These are phyloP conservation scores for Litoditis marina DNA, from an alignment of 2,888 invertebrate species.

Conservation along the genomic window DNA sequence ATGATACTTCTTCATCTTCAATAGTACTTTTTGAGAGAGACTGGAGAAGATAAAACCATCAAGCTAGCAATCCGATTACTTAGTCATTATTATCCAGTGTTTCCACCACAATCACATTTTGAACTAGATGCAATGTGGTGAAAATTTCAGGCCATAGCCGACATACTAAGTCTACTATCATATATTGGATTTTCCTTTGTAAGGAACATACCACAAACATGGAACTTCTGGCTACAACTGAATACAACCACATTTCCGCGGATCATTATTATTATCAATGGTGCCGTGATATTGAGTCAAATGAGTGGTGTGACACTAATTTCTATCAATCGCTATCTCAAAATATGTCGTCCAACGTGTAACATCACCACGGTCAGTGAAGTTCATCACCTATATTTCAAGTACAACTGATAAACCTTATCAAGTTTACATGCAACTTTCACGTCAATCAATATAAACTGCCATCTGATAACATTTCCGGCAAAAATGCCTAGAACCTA, in stretches of 20 bases:
- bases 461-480: too few relatives aligned
- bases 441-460: too few relatives aligned
- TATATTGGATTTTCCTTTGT: conserved; percentile 13
- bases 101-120: too few relatives aligned
- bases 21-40: too few relatives aligned
- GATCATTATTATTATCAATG: conserved; percentile 16
- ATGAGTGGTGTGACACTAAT: conserved; percentile 15
- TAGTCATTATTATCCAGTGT: too few relatives aligned
- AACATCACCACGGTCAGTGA: conserved; percentile 12
- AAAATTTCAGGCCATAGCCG: conserved; percentile 15
- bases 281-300: conserved; percentile 18
- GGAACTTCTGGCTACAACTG: conserved; percentile 18
- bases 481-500: too few relatives aligned
- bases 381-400: background rate
- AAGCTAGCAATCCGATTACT: too few relatives aligned
- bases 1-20: too few relatives aligned
- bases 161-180: conserved; percentile 10
- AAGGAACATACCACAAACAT: conserved; percentile 14
- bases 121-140: too few relatives aligned
- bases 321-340: conserved; percentile 15
- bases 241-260: conserved; percentile 13
- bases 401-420: too few relatives aligned
- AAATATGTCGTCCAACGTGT: conserved; percentile 12
- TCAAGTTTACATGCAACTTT: too few relatives aligned
- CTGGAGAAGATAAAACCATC: too few relatives aligned